These are phyloP conservation scores for Anas platyrhynchos DNA, from an alignment of 2,113 vertebrate genomes.

Conservation along the genomic window DNA sequence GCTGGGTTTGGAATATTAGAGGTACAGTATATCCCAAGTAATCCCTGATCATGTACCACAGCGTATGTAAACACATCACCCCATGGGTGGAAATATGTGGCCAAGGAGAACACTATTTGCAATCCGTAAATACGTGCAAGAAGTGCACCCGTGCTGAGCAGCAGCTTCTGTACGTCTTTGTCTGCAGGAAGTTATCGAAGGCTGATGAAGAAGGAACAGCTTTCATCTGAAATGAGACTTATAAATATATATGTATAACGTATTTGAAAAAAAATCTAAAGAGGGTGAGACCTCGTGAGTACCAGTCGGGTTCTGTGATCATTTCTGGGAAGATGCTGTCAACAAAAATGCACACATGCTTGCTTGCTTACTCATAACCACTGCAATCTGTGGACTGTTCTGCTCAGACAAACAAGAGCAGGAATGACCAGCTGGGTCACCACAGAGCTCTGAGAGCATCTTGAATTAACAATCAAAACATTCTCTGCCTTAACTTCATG, in stretches of 20 bases:
- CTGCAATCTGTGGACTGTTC: not conserved
- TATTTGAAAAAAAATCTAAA: not conserved
- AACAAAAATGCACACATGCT: not conserved
- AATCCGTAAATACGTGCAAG: not conserved
- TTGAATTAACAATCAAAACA: slow-evolving; percentile 24
- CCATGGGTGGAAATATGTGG: slow-evolving; percentile 38
- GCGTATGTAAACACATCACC: slow-evolving; percentile 32
- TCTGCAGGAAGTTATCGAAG: not conserved
- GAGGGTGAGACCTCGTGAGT: not conserved
- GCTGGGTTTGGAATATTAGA: not conserved
- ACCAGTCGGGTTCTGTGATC: not conserved
- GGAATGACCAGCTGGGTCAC: slow-evolving; percentile 23
- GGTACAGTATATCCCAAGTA: not conserved
- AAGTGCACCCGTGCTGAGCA: not conserved
- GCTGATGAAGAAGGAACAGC: not conserved
- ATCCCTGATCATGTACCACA: slow-evolving; percentile 10
- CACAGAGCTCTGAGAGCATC: slow-evolving; percentile 4
- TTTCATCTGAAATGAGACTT: not conserved
- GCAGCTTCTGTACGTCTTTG: not conserved
- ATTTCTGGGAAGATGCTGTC: slow-evolving; percentile 41
- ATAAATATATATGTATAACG: not conserved
- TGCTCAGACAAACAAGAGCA: slow-evolving; percentile 16
- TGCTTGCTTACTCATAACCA: slow-evolving; percentile 18
- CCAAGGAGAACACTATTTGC: not conserved
- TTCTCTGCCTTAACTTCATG: not conserved